Conservation (phyloP, 2,797 vertebrate genomes). For the Takifugu rubripes region DNA sequence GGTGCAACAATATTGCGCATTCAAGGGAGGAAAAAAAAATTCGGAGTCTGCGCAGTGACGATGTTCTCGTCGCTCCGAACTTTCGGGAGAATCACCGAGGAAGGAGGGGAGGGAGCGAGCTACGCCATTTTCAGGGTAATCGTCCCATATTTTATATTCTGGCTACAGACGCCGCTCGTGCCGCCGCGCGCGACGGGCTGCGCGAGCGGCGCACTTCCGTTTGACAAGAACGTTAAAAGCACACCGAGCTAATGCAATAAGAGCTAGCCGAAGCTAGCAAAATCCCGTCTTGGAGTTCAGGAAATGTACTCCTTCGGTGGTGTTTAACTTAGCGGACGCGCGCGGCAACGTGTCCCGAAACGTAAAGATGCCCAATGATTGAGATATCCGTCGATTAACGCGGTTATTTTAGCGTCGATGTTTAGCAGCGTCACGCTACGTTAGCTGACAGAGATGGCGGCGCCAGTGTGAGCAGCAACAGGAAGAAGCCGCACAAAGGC, state of each 20-base stretch:
- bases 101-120: conserved; percentile 44
- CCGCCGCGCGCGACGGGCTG: not conserved
- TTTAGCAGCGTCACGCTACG: rapidly evolving
- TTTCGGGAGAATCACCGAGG: conserved; percentile 61
- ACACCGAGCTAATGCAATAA: no score
- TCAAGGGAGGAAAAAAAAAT: conserved; percentile 23
- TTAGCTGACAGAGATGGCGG: conserved; percentile 18
- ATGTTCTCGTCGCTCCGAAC: conserved; percentile 59
- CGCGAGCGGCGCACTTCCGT: conserved; percentile 6
- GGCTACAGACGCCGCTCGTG: not conserved
- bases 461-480: conserved; percentile 17
- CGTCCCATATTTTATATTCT: conserved; percentile 3
- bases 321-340: no score
- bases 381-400: no score
- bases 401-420: no score
- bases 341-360: no score
- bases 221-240: no score
- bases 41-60: conserved; percentile 58
- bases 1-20: conserved; percentile 53
- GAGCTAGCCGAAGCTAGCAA: no score
- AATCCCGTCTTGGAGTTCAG: no score
- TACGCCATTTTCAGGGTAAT: conserved; percentile 63
- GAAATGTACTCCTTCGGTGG: no score
- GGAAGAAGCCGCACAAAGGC: conserved; percentile 65
- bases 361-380: no score